Base-by-base conservation (phyloP, 2,797 vertebrate species). In the Xenops minutus region DNA sequence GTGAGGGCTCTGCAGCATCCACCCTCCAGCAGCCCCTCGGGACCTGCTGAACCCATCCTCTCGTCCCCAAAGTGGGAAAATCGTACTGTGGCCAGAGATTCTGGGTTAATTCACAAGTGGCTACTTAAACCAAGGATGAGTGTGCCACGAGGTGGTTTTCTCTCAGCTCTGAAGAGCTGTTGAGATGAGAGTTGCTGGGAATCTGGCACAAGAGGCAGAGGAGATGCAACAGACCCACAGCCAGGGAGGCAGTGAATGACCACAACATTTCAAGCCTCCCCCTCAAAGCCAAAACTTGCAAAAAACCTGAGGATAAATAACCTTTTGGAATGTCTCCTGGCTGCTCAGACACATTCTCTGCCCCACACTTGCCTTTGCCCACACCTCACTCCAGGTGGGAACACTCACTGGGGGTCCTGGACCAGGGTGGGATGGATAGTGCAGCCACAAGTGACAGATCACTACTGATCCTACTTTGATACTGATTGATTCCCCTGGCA, bases 371-470 rank as follows among this genome's bases (percentile, higher is more conserved):
- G 19, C 52, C 29, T 54, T 34, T 13, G n/a, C 51, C 44, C 58
- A 17, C 18, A 5, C 18, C 34, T 29, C 2, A 2, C 34, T 4
- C 7, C 27, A 9, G 12, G 30, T 6, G 3, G 48, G 24, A 34
- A 8, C 10, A 4, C 29, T n/a, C 7, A 9, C 30, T 2, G 13
- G 1, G 14, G 14, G 24, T 16, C 23, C 78, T 4, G 17, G 6
- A 14, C 9, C 8, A 3, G 21, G 32, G 34, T 7, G 61, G 48
- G 52, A 36, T 4, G 26, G 51, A 5, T 18, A 20, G 55, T 2
- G 23, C 66, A 13, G 64, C 39, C 43, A 8, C 6, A 16, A 39
- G 44, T 2, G 51, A 43, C 0, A 6, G 37, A 23, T 12, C 13
- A 62, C 36, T 37, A 1, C 32, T 30, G 67, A 6, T 64, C 36